phyloP scores from a whole-genome alignment of 2,797 vertebrate species.

The Enteromius mattozi region DNA sequence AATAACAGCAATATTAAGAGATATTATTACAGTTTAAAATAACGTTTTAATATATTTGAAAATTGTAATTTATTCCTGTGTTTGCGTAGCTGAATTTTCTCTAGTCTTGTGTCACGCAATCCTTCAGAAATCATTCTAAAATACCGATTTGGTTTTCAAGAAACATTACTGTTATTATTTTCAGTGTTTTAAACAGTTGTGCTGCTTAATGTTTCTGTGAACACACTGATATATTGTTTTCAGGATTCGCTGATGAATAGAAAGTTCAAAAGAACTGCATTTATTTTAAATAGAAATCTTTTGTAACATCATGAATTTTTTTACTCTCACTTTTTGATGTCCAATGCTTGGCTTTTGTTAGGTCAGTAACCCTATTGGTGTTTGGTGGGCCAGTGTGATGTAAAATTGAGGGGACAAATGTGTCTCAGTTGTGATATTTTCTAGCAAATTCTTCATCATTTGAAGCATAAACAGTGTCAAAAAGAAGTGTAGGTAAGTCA shows the following conservation, averaged over 20 bases:
- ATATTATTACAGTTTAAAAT: not conserved
- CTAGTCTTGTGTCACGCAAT: not conserved
- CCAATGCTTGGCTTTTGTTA: not conserved
- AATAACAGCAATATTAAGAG: not conserved
- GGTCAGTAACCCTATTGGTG: not conserved
- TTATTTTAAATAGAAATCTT: not conserved
- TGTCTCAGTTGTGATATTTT: constrained; percentile 26
- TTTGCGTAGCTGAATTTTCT: not conserved
- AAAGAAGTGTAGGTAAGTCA: constrained; percentile 66
- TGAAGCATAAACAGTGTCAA: constrained; percentile 51
- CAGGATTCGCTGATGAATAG: not conserved
- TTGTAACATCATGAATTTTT: not conserved
- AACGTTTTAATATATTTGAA: not conserved
- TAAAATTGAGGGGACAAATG: constrained; percentile 11
- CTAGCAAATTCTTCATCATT: constrained; percentile 25
- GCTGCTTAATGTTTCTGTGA: not conserved
- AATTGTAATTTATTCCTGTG: not conserved
- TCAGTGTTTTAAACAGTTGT: not conserved
- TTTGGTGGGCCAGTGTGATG: not conserved
- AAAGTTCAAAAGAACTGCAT: not conserved
- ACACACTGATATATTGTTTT: not conserved
- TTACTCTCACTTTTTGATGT: not conserved
- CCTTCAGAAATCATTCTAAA: not conserved
- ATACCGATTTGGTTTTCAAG: not conserved
- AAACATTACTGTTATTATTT: not conserved